Percentiles rank a stretch among this genome's conserved stretches.
These are phyloP conservation scores for Polypedilum vanderplanki DNA, from an alignment of 1,140 invertebrate genomes.

Conservation along the genomic window DNA sequence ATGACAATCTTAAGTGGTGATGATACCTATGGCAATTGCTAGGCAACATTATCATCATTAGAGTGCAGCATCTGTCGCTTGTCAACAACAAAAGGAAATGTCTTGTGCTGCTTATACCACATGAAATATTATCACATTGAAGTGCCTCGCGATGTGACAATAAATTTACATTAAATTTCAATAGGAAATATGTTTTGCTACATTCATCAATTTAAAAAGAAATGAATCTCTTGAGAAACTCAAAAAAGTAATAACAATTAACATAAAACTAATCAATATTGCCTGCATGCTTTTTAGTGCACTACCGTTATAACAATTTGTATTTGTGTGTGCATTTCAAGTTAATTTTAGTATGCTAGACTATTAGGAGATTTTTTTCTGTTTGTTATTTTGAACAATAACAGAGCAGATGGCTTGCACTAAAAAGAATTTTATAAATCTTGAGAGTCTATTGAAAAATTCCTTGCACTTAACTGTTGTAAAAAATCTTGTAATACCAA, in stretches of 20 bases:
- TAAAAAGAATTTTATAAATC: no score
- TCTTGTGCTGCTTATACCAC: not conserved
- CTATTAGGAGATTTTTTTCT: no score
- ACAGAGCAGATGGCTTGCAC: no score
- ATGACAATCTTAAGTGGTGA: conserved; percentile 21
- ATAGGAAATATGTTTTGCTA: not conserved
- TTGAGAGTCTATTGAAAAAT: no score
- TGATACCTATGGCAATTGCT: conserved; percentile 20
- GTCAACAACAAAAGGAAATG: not conserved
- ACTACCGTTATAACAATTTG: no score
- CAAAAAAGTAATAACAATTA: conserved; percentile 9
- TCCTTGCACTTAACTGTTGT: no score
- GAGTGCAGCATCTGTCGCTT: conserved; percentile 17
- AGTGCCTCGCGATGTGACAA: not conserved
- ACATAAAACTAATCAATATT: conserved; percentile 28
- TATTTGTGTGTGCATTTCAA: no score
- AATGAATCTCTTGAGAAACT: conserved; percentile 7
- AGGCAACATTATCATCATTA: conserved; percentile 13
- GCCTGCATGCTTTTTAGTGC: not conserved
- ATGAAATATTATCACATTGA: conserved; percentile 20
- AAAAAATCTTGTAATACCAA: no score
- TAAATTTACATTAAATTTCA: conserved; percentile 8
- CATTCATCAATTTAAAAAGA: not conserved
- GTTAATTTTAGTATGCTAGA: no score
- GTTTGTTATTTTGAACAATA: no score